Percentiles rank a stretch among this genome's conserved stretches.
Conservation (phyloP, 2,888 invertebrate species). For the Caenorhabditis zanzibari region DNA sequence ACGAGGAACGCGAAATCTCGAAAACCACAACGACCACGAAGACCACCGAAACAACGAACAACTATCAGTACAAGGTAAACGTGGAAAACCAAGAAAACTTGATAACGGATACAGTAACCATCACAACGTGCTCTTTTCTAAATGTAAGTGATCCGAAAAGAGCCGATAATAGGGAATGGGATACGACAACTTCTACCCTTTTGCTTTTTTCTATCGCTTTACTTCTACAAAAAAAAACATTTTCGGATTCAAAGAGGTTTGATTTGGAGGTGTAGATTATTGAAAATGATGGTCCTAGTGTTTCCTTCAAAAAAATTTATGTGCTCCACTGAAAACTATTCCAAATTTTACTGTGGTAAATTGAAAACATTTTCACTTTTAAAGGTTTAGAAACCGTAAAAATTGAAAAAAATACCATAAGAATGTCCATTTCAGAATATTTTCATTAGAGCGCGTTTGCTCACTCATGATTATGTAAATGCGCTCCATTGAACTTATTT, state of each 20-base stretch:
- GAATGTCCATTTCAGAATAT: too few species aligned
- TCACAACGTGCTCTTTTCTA: constrained; percentile 62
- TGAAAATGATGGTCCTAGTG: too few species aligned
- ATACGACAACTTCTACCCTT: not conserved
- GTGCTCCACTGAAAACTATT: too few species aligned
- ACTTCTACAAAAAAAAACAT: not conserved
- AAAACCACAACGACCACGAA: constrained; percentile 49
- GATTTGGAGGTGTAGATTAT: not conserved
- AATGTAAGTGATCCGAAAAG: constrained; percentile 58
- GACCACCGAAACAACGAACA: constrained; percentile 29
- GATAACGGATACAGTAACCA: constrained; percentile 15
- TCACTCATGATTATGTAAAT: too few species aligned
- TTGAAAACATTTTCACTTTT: too few species aligned
- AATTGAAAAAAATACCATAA: too few species aligned
- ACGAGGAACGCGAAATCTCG: constrained; percentile 65
- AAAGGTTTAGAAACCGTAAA: too few species aligned
- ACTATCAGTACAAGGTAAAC: constrained; percentile 66
- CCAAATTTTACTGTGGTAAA: too few species aligned
- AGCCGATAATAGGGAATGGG: too few species aligned
- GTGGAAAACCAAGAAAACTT: constrained; percentile 35
- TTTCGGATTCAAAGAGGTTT: not conserved
- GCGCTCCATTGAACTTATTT: too few species aligned
- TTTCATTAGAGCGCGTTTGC: too few species aligned
- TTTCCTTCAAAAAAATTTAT: too few species aligned
- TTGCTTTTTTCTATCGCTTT: not conserved